These are phyloP conservation scores for Itoplectis maculator DNA, from an alignment of 2,888 invertebrate genomes.

Conservation along the genomic window DNA sequence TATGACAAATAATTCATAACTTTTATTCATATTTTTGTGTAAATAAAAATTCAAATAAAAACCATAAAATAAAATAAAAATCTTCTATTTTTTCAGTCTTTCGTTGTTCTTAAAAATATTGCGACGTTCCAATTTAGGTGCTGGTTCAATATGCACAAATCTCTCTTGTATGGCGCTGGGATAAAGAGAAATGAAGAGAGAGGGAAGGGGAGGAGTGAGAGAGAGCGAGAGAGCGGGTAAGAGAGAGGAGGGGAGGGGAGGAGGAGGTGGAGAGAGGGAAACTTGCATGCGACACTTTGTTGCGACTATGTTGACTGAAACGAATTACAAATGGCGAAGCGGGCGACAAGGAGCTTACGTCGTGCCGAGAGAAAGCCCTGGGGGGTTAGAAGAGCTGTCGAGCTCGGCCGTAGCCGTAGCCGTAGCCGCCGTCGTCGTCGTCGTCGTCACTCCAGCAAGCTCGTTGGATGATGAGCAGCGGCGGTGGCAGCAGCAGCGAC, in stretches of 20 bases:
- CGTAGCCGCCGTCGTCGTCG: conserved; percentile 3
- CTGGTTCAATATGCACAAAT: no score
- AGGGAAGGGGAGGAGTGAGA: neutral
- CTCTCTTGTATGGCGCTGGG: neutral
- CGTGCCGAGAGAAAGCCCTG: conserved; percentile 19
- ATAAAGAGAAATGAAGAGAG: neutral
- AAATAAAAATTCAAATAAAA: no score
- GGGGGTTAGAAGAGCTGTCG: conserved; percentile 29
- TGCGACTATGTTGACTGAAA: conserved; percentile 41
- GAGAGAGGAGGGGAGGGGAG: no score
- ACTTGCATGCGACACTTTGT: conserved; percentile 26
- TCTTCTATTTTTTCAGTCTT: no score
- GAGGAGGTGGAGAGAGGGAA: neutral
- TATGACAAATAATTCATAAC: no score
- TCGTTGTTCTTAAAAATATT: no score
- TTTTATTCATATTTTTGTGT: neutral
- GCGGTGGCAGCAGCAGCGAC: neutral
- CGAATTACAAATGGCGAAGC: conserved; percentile 52
- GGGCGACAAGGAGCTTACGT: conserved; percentile 36
- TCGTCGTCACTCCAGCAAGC: neutral
- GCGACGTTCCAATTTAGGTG: no score
- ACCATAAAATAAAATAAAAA: no score
- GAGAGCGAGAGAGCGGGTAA: neutral
- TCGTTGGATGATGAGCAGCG: conserved; percentile 4
- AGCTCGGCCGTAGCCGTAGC: conserved; percentile 5